phyloP scores from a whole-genome alignment of 2,113 vertebrate genomes.

The Cisticola juncidis region DNA sequence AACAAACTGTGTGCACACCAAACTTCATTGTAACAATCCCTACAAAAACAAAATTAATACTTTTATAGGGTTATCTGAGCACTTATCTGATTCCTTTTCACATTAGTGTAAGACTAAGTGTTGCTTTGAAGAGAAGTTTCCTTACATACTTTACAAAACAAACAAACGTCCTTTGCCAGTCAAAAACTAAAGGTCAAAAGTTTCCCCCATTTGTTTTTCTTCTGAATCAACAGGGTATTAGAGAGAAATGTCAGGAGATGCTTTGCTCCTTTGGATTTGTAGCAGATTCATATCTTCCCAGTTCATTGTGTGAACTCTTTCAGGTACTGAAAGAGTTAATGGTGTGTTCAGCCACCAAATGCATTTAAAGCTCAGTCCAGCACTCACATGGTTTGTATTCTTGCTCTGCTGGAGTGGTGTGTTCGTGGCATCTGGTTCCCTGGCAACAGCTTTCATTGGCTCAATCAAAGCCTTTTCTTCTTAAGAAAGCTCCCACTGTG shows the following conservation, averaged over 20 bases:
- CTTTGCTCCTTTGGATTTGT: neutral
- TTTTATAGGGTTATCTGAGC: constrained; percentile 11
- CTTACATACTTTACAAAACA: constrained; percentile 19
- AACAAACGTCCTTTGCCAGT: neutral
- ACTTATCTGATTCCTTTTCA: constrained; percentile 28
- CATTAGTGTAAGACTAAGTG: neutral
- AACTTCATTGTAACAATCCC: neutral
- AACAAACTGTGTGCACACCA: neutral
- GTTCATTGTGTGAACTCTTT: neutral
- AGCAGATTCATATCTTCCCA: neutral
- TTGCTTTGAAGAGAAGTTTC: constrained; percentile 48
- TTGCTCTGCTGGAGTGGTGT: constrained; percentile 75
- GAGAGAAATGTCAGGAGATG: neutral
- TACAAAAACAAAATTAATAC: constrained; percentile 24
- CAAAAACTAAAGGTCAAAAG: constrained; percentile 40
- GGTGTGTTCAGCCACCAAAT: constrained; percentile 53
- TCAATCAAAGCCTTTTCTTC: constrained; percentile 84
- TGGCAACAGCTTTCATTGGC: constrained; percentile 85
- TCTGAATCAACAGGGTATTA: neutral
- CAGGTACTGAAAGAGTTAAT: constrained; percentile 71
- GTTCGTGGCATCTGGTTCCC: constrained; percentile 83
- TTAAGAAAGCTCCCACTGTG: constrained; percentile 80
- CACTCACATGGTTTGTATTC: constrained; percentile 77
- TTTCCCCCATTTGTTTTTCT: neutral
- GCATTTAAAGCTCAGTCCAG: constrained; percentile 69